These are phyloP conservation scores for Amblyornis subalaris DNA, from an alignment of 2,113 vertebrate species.

Conservation along the genomic window DNA sequence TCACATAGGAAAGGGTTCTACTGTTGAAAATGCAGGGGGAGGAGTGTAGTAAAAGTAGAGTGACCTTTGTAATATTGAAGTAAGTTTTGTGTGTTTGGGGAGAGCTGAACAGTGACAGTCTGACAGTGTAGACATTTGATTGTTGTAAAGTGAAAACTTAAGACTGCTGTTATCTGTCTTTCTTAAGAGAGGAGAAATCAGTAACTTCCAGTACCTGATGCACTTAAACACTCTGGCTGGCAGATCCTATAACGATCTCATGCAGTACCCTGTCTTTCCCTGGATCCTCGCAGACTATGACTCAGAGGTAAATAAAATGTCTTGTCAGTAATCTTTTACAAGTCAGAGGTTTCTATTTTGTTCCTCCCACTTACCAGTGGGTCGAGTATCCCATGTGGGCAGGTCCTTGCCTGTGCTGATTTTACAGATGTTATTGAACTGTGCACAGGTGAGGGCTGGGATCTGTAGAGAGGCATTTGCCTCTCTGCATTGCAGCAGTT, in stretches of 20 bases:
- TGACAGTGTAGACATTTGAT: background rate
- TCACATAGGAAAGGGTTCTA: background rate
- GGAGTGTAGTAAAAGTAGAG: background rate
- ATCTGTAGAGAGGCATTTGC: background rate
- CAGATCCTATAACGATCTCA: conserved; percentile 96
- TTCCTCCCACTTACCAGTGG: background rate
- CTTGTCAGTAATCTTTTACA: background rate
- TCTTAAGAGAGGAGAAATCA: conserved; percentile 94
- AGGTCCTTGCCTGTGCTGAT: background rate
- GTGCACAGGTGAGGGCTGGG: background rate
- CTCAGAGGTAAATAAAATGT: conserved; percentile 81
- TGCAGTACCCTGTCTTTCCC: conserved; percentile 98
- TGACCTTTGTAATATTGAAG: background rate
- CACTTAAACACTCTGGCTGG: conserved; percentile 96
- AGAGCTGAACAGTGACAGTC: background rate
- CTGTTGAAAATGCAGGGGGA: background rate
- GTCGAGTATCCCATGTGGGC: background rate
- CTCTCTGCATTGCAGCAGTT: background rate
- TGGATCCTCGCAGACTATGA: conserved; percentile 98
- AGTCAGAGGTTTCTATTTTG: background rate
- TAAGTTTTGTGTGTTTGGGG: background rate
- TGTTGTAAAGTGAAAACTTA: background rate
- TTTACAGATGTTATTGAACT: background rate
- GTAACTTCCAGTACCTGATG: conserved; percentile 99
- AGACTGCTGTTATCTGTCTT: conserved; percentile 43